phyloP scores from a whole-genome alignment of 1,140 invertebrate species.

The Drosophila hydei region DNA sequence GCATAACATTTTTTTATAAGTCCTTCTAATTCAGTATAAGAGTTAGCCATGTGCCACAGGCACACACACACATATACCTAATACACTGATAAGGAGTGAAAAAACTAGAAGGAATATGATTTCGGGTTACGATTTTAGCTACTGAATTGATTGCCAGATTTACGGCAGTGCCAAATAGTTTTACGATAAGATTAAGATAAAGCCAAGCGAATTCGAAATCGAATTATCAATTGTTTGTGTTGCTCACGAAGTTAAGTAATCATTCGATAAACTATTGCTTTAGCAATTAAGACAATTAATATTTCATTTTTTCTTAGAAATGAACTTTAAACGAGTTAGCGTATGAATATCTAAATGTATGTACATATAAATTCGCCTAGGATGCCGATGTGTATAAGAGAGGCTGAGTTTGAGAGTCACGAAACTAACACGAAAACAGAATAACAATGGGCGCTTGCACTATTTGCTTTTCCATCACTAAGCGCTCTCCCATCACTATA shows the following conservation, averaged over 20 bases:
- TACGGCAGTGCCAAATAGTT: constrained; percentile 39
- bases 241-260: not conserved
- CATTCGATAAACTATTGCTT: not conserved
- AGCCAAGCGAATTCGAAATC: not conserved
- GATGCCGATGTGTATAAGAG: too few species aligned
- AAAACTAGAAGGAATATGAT: constrained; percentile 33
- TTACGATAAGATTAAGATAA: constrained; percentile 54
- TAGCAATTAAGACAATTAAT: too few species aligned
- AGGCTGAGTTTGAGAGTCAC: too few species aligned
- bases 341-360: too few species aligned
- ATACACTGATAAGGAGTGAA: constrained; percentile 31
- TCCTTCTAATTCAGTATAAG: not conserved
- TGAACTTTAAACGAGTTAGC: too few species aligned
- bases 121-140: constrained; percentile 37
- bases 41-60: not conserved
- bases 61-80: constrained; percentile 10
- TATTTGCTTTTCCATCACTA: too few species aligned
- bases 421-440: too few species aligned
- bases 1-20: not conserved
- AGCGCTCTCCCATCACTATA: too few species aligned
- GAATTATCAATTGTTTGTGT: not conserved
- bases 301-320: too few species aligned
- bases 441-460: too few species aligned
- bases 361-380: too few species aligned
- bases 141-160: constrained; percentile 36